Conservation (phyloP, 1,140 invertebrate species). For the Pentalonia nigronervosa region DNA sequence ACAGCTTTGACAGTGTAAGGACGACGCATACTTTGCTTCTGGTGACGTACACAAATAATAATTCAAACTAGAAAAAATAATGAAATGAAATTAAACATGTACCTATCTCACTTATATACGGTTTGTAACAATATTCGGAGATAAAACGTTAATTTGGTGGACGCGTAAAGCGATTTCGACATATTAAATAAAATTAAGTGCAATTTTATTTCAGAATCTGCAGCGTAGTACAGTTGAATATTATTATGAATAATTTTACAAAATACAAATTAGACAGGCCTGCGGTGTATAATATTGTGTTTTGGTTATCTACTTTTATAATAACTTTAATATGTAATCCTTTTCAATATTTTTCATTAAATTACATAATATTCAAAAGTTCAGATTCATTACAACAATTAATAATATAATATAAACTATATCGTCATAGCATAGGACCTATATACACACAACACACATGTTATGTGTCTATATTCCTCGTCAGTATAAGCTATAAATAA, state of each 20-base stretch:
- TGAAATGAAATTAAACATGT: background rate
- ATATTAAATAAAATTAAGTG: background rate
- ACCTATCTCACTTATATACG: background rate
- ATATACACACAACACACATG: background rate
- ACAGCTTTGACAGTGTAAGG: constrained; percentile 22
- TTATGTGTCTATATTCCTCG: background rate
- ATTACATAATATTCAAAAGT: background rate
- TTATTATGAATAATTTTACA: background rate
- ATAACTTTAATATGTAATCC: background rate
- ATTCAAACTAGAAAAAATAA: background rate
- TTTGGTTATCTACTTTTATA: background rate
- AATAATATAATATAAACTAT: background rate
- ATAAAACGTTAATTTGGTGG: background rate
- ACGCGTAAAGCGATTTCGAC: background rate
- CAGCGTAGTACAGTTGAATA: background rate
- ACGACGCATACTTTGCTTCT: background rate
- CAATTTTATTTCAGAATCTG: background rate
- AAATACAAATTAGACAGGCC: background rate
- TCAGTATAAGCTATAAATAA: background rate
- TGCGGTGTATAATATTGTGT: background rate
- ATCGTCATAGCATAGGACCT: background rate
- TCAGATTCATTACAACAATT: background rate
- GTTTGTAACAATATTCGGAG: background rate
- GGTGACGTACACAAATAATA: background rate
- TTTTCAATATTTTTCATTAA: background rate